Evolutionary conservation across 1,140 invertebrate genomes (phyloP), one percentile per base, ranked within the genome.

Genomic region (Lanistes nyassanus): DNA sequence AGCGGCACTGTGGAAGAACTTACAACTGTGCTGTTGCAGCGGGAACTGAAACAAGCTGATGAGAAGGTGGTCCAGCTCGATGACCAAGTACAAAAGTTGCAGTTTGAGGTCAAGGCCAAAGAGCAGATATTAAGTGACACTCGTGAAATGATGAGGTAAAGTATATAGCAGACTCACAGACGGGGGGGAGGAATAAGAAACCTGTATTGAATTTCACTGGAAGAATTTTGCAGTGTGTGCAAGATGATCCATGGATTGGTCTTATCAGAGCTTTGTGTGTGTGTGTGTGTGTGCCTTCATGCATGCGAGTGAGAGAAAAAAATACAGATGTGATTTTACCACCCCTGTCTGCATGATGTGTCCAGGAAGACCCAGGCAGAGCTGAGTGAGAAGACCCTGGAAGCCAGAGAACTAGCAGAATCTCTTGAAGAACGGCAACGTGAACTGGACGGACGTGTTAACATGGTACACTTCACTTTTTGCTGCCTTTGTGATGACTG

Each of bases 361-460:
- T 72, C 36, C 73, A 86, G 85, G 29, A 82, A 80, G 70, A 83
- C 79, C 21, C 81, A 86, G 58, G 80, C 80, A 56, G 85, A 86
- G n/a, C 75, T 86, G 67, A 81, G 75, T 36, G 76, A 77, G 16
- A 80, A 65, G 36, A 81, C 75, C 42, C 34, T 70, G 26, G 80
- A 83, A 56, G 77, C 78, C 0, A 58, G 67, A 7, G 77, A 83
- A 34, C 67, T 85, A 37, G 71, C 75, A 36, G 58, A 78, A n/a
- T 39, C 79, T 21, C 53, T 84, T 36, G 80, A 85, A 13, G 80
- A 83, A 19, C 80, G 82, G 66, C 81, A 85, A 72, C 56, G 58
- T 39, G 83, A 85, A 65, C 75, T 86, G 29, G 77, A 84, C 34
- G 77, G 84, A 16, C 76, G 85, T 29, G 80, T 82, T 19, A 60